Conservation (phyloP, 2,113 vertebrate species). For the Rhabdomys dilectus region DNA sequence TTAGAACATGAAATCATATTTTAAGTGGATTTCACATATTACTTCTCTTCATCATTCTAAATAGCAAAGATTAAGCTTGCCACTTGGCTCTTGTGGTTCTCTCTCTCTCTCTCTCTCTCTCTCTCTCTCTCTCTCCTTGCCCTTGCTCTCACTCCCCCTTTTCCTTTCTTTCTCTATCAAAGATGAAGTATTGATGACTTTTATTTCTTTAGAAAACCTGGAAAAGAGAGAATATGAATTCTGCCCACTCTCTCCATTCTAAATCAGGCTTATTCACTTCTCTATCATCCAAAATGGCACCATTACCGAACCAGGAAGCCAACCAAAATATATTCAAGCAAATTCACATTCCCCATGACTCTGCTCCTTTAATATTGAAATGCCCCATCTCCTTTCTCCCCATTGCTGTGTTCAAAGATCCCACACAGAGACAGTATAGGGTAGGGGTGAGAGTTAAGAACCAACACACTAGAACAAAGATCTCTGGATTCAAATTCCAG, state of each 20-base stretch:
- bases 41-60: slow-evolving; percentile 83
- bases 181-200: slow-evolving; percentile 75
- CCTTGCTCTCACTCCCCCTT: not conserved
- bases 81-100: slow-evolving; percentile 72
- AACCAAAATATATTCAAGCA: not conserved
- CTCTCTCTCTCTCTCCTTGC: not conserved
- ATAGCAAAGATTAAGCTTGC: slow-evolving; percentile 84
- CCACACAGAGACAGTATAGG: not conserved
- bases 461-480: not conserved
- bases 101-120: not conserved
- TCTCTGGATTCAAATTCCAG: not conserved
- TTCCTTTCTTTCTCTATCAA: slow-evolving; percentile 67
- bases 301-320: not conserved
- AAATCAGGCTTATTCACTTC: slow-evolving; percentile 25
- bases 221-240: slow-evolving; percentile 64
- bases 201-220: slow-evolving; percentile 60
- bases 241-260: not conserved
- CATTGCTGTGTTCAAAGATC: not conserved
- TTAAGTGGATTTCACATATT: slow-evolving; percentile 85
- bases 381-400: not conserved
- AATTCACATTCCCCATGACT: not conserved
- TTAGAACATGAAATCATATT: slow-evolving; percentile 84
- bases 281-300: slow-evolving; percentile 42
- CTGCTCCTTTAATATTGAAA: not conserved
- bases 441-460: not conserved